Percentiles rank a stretch among this genome's conserved stretches.
Evolutionary conservation across 2,888 invertebrate genomes (phyloP).

Genomic region (Amphipoea oculea): DNA sequence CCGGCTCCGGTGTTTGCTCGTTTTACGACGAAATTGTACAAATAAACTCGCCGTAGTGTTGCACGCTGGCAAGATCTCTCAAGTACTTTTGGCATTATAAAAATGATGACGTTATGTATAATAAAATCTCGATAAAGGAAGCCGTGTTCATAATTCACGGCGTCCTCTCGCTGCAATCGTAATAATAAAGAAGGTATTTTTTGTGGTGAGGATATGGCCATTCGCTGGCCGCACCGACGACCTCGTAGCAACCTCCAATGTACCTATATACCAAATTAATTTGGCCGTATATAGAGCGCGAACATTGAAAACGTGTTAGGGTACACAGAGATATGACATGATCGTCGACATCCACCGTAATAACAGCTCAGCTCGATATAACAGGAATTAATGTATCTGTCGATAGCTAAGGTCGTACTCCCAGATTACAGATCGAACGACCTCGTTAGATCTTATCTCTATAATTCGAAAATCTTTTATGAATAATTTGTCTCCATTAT

Average conservation of each 20-base stretch:
- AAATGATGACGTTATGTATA: constrained; percentile 72
- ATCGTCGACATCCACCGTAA: constrained; percentile 50
- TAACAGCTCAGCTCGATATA: constrained; percentile 44
- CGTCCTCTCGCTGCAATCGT: constrained; percentile 75
- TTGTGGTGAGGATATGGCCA: constrained; percentile 70
- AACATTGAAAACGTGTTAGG: constrained; percentile 75
- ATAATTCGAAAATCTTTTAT: constrained; percentile 74
- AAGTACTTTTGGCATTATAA: constrained; percentile 75
- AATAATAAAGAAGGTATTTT: constrained; percentile 73
- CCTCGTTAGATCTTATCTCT: constrained; percentile 78
- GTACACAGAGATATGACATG: constrained; percentile 56
- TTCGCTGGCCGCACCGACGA: constrained; percentile 62
- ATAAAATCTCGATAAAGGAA: constrained; percentile 79
- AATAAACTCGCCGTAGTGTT: constrained; percentile 55
- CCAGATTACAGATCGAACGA: constrained; percentile 74
- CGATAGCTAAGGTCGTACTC: constrained; percentile 74
- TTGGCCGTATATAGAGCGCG: constrained; percentile 77
- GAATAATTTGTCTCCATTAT: constrained; percentile 76
- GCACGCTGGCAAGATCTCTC: constrained; percentile 38
- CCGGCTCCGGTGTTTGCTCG: constrained; percentile 61
- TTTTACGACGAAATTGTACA: constrained; percentile 69
- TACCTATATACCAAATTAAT: constrained; percentile 74
- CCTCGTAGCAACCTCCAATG: constrained; percentile 75
- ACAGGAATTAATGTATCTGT: constrained; percentile 73
- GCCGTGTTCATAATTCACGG: constrained; percentile 77